Evolutionary conservation across 1,140 invertebrate species (phyloP).

Genomic region (Pollicipes pollicipes): DNA sequence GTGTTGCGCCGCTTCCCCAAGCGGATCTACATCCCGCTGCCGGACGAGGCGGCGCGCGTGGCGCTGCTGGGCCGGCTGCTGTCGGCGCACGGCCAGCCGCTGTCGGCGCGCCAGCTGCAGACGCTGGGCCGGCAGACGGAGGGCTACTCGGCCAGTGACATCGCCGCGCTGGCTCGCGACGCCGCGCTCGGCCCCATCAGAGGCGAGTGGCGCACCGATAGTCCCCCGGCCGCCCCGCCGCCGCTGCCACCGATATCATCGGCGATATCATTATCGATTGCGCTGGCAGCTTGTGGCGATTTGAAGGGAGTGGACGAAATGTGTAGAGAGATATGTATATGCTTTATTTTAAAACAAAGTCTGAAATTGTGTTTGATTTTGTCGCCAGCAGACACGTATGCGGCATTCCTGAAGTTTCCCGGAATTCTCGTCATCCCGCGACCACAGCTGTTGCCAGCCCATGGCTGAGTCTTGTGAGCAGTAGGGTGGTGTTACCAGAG

Average conservation of each 20-base stretch:
- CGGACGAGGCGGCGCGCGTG: constrained; percentile 56
- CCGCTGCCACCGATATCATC: background rate
- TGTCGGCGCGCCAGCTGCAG: constrained; percentile 49
- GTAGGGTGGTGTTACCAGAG: too few species aligned
- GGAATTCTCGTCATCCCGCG: too few species aligned
- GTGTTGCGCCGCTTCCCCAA: constrained; percentile 77
- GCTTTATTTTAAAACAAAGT: background rate
- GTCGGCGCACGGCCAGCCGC: constrained; percentile 52
- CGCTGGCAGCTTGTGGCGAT: too few species aligned
- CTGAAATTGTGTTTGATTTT: background rate
- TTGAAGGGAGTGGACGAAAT: too few species aligned
- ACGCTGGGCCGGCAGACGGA: constrained; percentile 56
- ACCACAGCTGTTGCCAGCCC: too few species aligned
- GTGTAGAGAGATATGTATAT: background rate
- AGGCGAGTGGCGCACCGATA: constrained; percentile 33
- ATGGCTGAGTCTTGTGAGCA: too few species aligned
- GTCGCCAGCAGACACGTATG: background rate
- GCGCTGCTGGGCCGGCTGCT: constrained; percentile 58
- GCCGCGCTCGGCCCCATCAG: constrained; percentile 85
- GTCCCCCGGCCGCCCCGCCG: background rate
- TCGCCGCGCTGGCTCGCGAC: constrained; percentile 83
- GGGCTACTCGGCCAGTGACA: constrained; percentile 86
- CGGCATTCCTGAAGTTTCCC: too few species aligned
- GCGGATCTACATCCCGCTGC: constrained; percentile 80
- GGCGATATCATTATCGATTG: background rate